A percentile compares a stretch with the other conserved stretches of the same genome.
Evolutionary conservation across 1,140 invertebrate species (phyloP).

Genomic region (Drosophila santomea): DNA sequence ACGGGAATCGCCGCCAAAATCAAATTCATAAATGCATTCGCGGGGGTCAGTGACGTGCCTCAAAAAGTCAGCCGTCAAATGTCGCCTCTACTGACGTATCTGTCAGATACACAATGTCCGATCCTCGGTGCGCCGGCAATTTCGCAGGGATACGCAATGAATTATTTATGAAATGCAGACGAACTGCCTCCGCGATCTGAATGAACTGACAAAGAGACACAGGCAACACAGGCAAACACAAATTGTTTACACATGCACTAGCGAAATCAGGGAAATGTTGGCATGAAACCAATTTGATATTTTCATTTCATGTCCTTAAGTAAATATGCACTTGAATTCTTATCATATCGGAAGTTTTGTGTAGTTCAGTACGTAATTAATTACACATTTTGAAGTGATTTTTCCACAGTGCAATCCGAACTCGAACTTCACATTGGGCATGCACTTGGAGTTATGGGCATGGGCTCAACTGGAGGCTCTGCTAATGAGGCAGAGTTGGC

Average conservation of each 20-base stretch:
- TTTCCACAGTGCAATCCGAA: constrained; percentile 3
- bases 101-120: constrained; percentile 58
- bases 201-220: constrained; percentile 38
- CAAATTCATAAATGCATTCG: constrained; percentile 68
- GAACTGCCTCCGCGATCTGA: constrained; percentile 36
- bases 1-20: constrained; percentile 49
- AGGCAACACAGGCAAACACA: constrained; percentile 1
- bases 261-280: neutral
- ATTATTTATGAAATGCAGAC: constrained; percentile 65
- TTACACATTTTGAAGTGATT: neutral
- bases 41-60: constrained; percentile 58
- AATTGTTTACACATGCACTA: constrained; percentile 4
- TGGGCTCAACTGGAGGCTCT: constrained; percentile 35
- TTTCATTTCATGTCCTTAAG: too few species aligned
- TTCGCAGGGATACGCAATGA: constrained; percentile 43
- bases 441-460: constrained; percentile 49
- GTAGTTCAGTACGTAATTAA: neutral
- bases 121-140: constrained; percentile 7
- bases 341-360: too few species aligned
- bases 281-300: too few species aligned
- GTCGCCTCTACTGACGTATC: constrained; percentile 46
- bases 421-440: constrained; percentile 35
- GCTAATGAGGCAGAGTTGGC: constrained; percentile 35
- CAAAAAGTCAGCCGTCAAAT: constrained; percentile 35
- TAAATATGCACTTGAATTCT: too few species aligned